Percentiles rank a stretch among this genome's conserved stretches.
Evolutionary conservation across 1,140 invertebrate genomes (phyloP).

Genomic region (Papilio aristodemus): DNA sequence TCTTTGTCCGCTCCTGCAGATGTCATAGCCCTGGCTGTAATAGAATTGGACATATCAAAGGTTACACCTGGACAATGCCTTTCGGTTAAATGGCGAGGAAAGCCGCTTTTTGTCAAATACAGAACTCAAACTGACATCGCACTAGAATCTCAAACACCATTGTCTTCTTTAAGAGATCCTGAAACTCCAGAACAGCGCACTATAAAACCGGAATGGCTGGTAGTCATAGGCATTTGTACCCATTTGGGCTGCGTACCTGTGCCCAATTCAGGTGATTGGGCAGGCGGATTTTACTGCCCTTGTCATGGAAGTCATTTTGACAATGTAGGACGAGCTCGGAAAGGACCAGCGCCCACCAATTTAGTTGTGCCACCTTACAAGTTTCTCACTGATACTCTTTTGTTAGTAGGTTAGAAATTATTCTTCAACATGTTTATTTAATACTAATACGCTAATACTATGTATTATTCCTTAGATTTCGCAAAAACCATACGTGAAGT

Average conservation of each 20-base stretch:
- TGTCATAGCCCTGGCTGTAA: constrained; percentile 59
- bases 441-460: too few species aligned
- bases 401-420: constrained; percentile 57
- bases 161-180: constrained; percentile 87
- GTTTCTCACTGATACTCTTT: constrained; percentile 57
- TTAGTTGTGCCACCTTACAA: constrained; percentile 88
- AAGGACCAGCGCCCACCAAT: constrained; percentile 93
- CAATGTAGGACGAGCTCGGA: constrained; percentile 89
- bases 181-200: constrained; percentile 86
- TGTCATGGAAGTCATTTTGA: constrained; percentile 97
- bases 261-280: constrained; percentile 87
- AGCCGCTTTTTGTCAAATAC: constrained; percentile 91
- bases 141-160: constrained; percentile 82
- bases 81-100: constrained; percentile 91
- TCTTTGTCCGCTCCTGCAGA: constrained; percentile 63
- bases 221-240: constrained; percentile 93
- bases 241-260: constrained; percentile 94
- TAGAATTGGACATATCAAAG: constrained; percentile 63
- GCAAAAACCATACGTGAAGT: too few species aligned
- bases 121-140: constrained; percentile 87
- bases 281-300: constrained; percentile 92
- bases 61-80: constrained; percentile 74
- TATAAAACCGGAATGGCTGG: constrained; percentile 86
- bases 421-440: not conserved
- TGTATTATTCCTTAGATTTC: too few species aligned